phyloP scores from a whole-genome alignment of 2,797 vertebrate genomes.

The Luscinia megarhynchos region DNA sequence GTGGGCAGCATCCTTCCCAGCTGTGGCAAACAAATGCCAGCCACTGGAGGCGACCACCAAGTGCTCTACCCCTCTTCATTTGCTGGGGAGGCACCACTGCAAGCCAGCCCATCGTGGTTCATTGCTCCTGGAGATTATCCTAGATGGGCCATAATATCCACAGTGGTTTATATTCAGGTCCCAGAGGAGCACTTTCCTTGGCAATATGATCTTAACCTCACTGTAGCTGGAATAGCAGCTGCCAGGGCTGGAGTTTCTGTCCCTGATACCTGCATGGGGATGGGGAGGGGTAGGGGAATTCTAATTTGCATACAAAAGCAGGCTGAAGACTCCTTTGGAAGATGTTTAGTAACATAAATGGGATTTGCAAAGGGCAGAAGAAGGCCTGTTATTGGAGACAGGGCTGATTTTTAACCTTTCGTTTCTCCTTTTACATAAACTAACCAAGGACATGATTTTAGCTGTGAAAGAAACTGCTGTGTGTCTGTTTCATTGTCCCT shows the following conservation, averaged over 20 bases:
- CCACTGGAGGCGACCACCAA: accelerated
- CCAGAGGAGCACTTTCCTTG: not conserved
- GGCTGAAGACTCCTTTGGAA: not conserved
- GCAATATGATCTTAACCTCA: not conserved
- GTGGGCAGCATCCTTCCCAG: not conserved
- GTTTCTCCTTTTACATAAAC: not conserved
- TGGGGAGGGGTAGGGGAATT: not conserved
- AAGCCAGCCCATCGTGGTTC: accelerated
- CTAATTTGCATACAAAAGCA: not conserved
- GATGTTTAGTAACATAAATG: not conserved
- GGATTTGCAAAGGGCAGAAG: not conserved
- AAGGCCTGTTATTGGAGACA: not conserved
- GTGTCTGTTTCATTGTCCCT: not conserved
- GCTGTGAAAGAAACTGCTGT: not conserved
- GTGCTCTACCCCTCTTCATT: not conserved
- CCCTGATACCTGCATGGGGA: accelerated
- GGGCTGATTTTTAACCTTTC: not conserved
- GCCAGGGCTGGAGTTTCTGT: not conserved
- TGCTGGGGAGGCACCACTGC: accelerated
- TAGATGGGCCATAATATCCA: not conserved
- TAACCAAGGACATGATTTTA: not conserved
- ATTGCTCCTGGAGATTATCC: not conserved
- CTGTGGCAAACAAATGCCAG: not conserved
- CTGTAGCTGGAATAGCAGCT: accelerated
- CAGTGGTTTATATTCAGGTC: not conserved